These are phyloP conservation scores for Phthorimaea operculella DNA, from an alignment of 1,140 invertebrate genomes.

Conservation along the genomic window DNA sequence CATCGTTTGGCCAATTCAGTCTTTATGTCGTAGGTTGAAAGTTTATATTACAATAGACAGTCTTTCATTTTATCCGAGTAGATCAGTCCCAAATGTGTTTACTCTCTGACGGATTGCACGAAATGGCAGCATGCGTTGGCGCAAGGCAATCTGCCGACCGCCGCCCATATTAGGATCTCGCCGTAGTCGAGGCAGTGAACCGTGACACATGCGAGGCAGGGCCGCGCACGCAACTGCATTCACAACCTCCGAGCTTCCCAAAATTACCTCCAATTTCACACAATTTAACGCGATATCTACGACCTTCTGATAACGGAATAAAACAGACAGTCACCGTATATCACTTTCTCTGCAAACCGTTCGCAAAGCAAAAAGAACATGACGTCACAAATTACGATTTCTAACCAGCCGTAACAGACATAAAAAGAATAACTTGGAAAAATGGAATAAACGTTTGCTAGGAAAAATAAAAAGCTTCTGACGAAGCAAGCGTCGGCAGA, in stretches of 20 bases:
- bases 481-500: neutral
- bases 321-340: neutral
- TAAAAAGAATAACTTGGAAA: neutral
- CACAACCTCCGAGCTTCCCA: conserved; percentile 7
- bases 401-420: neutral
- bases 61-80: neutral
- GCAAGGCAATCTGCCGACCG: conserved; percentile 56
- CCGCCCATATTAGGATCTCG: conserved; percentile 58
- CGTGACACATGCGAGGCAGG: conserved; percentile 49
- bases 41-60: conserved; percentile 18
- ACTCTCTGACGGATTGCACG: conserved; percentile 37
- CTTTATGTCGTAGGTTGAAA: conserved; percentile 15
- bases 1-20: conserved; percentile 42
- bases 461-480: neutral
- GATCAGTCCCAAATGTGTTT: conserved; percentile 17
- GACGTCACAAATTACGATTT: neutral
- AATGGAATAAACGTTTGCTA: neutral
- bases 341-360: conserved; percentile 1
- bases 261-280: neutral
- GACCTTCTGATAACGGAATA: neutral
- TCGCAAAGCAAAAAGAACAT: neutral
- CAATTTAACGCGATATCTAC: neutral
- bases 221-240: conserved; percentile 32
- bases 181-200: conserved; percentile 63
- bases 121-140: conserved; percentile 45